Evolutionary conservation across 2,113 vertebrate species (phyloP).

Genomic region (Chascanopsetta lugubris): DNA sequence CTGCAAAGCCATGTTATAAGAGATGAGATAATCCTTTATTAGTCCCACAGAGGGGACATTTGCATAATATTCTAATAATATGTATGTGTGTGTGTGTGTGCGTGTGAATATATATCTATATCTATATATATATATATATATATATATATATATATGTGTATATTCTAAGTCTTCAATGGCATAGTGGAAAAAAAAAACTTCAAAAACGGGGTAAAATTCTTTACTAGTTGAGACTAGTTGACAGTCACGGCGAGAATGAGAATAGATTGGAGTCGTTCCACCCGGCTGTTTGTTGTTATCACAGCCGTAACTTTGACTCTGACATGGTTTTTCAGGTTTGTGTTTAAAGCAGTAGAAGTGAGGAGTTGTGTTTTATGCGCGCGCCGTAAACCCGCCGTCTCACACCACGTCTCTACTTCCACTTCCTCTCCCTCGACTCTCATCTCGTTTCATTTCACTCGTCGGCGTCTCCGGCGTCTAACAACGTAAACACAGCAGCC

Average conservation of each 20-base stretch:
- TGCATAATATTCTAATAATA: too few relatives aligned
- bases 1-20: not conserved
- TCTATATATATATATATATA: too few relatives aligned
- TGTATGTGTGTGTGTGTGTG: too few relatives aligned
- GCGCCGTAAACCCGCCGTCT: conserved; percentile 29
- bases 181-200: too few relatives aligned
- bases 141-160: too few relatives aligned
- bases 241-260: too few relatives aligned
- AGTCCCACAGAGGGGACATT: not conserved
- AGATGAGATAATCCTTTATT: not conserved
- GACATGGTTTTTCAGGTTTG: not conserved
- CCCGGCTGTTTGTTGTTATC: too few relatives aligned
- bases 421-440: conserved; percentile 27
- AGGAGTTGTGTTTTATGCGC: conserved; percentile 14
- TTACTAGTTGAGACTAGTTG: too few relatives aligned
- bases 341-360: not conserved
- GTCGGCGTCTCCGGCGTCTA: conserved; percentile 29
- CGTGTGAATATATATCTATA: too few relatives aligned
- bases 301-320: not conserved
- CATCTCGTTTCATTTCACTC: conserved; percentile 42
- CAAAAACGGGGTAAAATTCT: too few relatives aligned
- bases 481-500: conserved; percentile 50
- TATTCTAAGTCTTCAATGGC: too few relatives aligned
- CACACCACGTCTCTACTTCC: conserved; percentile 43
- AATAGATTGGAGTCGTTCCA: too few relatives aligned